Percentiles rank a stretch among this genome's conserved stretches.
phyloP scores from a whole-genome alignment of 2,113 vertebrate species.

The Bubalus kerabau region DNA sequence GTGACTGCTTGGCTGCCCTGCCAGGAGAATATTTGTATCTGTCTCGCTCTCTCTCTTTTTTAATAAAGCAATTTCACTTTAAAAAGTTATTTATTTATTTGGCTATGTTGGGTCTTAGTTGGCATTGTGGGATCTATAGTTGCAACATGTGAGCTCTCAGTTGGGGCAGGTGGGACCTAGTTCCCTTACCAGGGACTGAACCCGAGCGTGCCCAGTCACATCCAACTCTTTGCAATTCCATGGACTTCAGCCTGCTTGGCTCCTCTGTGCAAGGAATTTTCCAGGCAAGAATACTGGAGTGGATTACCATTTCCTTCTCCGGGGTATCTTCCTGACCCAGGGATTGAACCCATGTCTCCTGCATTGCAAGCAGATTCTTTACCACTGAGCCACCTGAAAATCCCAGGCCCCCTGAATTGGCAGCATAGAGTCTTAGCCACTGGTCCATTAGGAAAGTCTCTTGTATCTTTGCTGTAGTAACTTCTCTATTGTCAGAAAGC shows the following conservation, averaged over 20 bases:
- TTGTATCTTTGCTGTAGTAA: not conserved
- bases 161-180: not conserved
- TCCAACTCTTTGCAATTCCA: not conserved
- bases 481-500: not conserved
- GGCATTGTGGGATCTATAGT: not conserved
- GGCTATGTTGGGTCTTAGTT: not conserved
- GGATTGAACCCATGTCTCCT: not conserved
- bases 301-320: not conserved
- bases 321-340: not conserved
- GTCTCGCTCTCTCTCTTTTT: not conserved
- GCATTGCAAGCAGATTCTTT: not conserved
- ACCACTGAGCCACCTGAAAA: not conserved
- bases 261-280: not conserved
- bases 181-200: not conserved
- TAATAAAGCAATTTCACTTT: not conserved
- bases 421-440: not conserved
- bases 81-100: not conserved
- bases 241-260: not conserved
- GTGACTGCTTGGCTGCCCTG: not conserved
- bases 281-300: not conserved
- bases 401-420: not conserved
- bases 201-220: not conserved
- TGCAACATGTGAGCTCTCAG: not conserved
- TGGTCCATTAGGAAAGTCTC: not conserved
- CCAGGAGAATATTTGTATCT: not conserved